These are phyloP conservation scores for Pogonus chalceus DNA, from an alignment of 1,140 invertebrate genomes.

Conservation along the genomic window DNA sequence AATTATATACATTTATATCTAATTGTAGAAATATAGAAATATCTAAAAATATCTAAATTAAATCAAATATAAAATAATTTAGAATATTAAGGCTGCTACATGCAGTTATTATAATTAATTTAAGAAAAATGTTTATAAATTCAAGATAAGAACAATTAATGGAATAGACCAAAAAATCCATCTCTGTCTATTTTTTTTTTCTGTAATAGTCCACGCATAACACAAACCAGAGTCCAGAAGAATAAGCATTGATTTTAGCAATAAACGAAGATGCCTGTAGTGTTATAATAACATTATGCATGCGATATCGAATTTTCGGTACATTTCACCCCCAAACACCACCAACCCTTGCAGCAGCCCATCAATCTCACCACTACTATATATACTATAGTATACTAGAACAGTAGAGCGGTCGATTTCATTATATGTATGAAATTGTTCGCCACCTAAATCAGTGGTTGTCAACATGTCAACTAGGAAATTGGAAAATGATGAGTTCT, in stretches of 20 bases:
- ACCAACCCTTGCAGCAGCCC: too few relatives aligned
- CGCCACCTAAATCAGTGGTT: background rate
- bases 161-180: too few relatives aligned
- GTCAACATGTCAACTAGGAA: background rate
- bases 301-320: background rate
- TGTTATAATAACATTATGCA: background rate
- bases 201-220: too few relatives aligned
- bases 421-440: background rate
- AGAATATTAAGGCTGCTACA: constrained; percentile 3
- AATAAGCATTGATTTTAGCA: background rate
- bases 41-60: background rate
- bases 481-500: too few relatives aligned
- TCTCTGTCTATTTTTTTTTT: too few relatives aligned
- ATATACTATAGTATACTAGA: too few relatives aligned
- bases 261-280: background rate
- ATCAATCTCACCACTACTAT: too few relatives aligned
- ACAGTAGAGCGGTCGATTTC: background rate
- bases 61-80: background rate
- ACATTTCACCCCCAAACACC: background rate
- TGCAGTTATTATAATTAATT: constrained; percentile 2
- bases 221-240: background rate
- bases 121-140: background rate
- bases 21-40: too few relatives aligned
- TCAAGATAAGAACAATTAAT: background rate
- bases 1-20: too few relatives aligned